Base-by-base conservation (phyloP, 2,113 vertebrate species). In the Protomyctophum bolini region DNA sequence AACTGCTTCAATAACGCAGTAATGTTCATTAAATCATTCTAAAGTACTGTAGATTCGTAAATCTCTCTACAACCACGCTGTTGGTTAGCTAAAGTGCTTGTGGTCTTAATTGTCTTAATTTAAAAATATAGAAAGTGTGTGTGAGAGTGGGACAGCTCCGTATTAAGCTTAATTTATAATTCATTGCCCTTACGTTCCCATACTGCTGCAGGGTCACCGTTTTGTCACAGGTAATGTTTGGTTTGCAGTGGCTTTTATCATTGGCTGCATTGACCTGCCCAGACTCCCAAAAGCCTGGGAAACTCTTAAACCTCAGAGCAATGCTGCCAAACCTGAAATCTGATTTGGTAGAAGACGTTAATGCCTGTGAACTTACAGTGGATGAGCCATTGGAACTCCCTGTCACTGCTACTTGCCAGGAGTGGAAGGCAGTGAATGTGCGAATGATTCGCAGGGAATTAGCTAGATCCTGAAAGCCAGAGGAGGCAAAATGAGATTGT, bases 391-490 rank as follows among this genome's bases (percentile, higher is more conserved):
- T 76, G 65, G 72, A 86, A 81, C 86, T 90, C 83, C 63, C 81
- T 45, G 45, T 45, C 68, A 70, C 41, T 83, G 81, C 74, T 81
- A 75, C 33, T 62, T 76, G 50, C 72, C 48, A 72, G 74, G 73
- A 69, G 72, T 51, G 80, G 64, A 76, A 73, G 72, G n/a, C 70
- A 49, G 11, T 75, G 72, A 76, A 82, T 63, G 68, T 70, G 52
- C 50, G 56, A 69, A 62, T 56, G 70, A 88, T 88, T 82, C 70
- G 66, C 68, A 78, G 72, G 59, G 84, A 89, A 84, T 84, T 68
- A 77, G 75, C 78, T 83, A 66, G 70, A 84, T 68, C 55, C 62
- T 10, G 15, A 66, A 78, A 72, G 74, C 80, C 78, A 58, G 73
- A 51, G 58, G 80, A 87, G 74, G 83, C 81, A 60, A 83, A 87